Percentiles rank a stretch among this genome's conserved stretches.
These are phyloP conservation scores for Caenorhabditis latens DNA, from an alignment of 1,140 invertebrate species.

Conservation along the genomic window DNA sequence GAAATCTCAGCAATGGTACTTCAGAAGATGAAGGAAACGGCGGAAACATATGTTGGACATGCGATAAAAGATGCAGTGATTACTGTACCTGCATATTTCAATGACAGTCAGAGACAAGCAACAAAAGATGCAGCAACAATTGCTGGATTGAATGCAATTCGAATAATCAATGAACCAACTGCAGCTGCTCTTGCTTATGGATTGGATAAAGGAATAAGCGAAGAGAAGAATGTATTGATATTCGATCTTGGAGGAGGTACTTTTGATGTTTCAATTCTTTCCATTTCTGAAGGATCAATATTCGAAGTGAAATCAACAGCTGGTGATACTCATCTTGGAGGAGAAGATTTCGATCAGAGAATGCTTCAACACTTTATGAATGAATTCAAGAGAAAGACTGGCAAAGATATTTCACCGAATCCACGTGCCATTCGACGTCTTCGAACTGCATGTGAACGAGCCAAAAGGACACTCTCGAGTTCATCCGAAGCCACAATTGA, in stretches of 20 bases:
- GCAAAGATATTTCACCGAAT: constrained; percentile 88
- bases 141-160: constrained; percentile 89
- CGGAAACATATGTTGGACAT: constrained; percentile 79
- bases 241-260: constrained; percentile 97
- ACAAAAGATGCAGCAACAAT: constrained; percentile 91
- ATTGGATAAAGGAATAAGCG: constrained; percentile 96
- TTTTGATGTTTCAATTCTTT: constrained; percentile 93
- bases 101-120: constrained; percentile 92
- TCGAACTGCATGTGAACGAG: constrained; percentile 91
- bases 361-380: constrained; percentile 64
- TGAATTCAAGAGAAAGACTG: constrained; percentile 62
- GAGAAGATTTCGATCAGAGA: constrained; percentile 79
- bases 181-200: constrained; percentile 98
- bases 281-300: constrained; percentile 86
- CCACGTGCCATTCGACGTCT: constrained; percentile 90
- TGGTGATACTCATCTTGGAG: constrained; percentile 76
- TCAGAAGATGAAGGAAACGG: constrained; percentile 80
- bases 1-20: constrained; percentile 89
- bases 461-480: constrained; percentile 92
- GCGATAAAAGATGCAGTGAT: constrained; percentile 85
- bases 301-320: constrained; percentile 68
- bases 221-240: constrained; percentile 81
- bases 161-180: constrained; percentile 98
- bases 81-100: constrained; percentile 95
- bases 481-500: constrained; percentile 92